Base-by-base conservation (phyloP, 2,113 vertebrate species). In the Ornithorhynchus anatinus region DNA sequence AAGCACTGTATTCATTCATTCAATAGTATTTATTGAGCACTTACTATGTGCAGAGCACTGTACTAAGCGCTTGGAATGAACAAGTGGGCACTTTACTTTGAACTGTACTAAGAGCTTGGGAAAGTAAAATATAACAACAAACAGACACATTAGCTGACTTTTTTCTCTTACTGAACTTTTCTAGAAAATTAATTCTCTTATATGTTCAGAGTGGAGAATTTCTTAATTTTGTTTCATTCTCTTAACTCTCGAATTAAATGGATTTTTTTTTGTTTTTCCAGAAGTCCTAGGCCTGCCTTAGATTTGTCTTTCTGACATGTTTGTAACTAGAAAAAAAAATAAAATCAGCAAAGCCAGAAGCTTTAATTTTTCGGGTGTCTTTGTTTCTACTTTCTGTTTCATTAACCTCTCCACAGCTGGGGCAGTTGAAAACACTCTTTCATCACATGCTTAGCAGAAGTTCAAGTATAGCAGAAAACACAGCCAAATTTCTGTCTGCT, bases 381-480 rank as follows among this genome's bases (percentile, higher is more conserved):
- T 75, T 48, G 35, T 80, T 42, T 65, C 36, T 84, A 36, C 72
- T 78, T 72, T 89, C 80, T 89, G 77, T 91, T 87, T 90, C 84
- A 87, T 82, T 88, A 88, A 82, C 33, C 44, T 91, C 56, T 64
- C 66, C 54, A 77, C 80, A 87, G 73, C 77, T 92, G 80, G 72
- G 84, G 79, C 81, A 88, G 81, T 89, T 88, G 89, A 89, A 88
- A 90, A 80, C 62, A 48, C 70, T 88, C 89, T 89, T 88, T 91
- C 84, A 84, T 72, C 69, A 85, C 54, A 85, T 79, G 52, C 75
- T 89, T 87, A 88, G 70, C 76, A 89, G 67, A 91, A 85, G 84
- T 75, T 85, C 69, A 87, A 88, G 70, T 73, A 61, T 43, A 85
- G 68, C 42, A 7, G 74, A 90, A 84, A 64, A 52, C 8, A 19